Conservation (phyloP, 2,113 vertebrate genomes). For the Mionectes macconnelli region DNA sequence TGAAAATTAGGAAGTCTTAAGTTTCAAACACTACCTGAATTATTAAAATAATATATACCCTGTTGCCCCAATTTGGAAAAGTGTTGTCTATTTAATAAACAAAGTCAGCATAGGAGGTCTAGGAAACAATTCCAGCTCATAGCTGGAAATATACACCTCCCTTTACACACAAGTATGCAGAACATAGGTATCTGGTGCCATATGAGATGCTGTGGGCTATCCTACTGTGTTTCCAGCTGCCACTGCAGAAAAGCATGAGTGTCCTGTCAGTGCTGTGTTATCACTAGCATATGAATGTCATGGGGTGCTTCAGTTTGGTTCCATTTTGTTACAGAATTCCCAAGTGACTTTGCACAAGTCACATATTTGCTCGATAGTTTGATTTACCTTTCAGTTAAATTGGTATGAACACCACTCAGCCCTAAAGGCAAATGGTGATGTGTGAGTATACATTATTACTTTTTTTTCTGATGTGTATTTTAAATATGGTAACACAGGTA, state of each 20-base stretch:
- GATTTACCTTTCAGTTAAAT: background rate
- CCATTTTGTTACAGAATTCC: background rate
- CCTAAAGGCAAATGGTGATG: background rate
- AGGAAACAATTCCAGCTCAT: background rate
- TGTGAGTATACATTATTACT: background rate
- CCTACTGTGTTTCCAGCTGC: background rate
- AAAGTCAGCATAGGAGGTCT: background rate
- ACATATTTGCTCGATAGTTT: background rate
- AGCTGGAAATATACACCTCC: background rate
- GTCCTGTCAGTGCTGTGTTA: background rate
- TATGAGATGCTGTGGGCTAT: background rate
- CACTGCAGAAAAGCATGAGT: background rate
- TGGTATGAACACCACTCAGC: background rate
- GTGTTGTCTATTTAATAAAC: background rate
- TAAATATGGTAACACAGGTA: background rate
- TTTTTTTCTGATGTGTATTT: background rate
- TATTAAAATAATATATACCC: background rate
- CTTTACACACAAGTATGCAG: background rate
- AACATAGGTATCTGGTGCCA: fast-evolving
- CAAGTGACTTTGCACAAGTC: background rate
- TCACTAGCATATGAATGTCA: background rate
- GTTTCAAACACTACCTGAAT: background rate
- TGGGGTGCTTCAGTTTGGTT: background rate
- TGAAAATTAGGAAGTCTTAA: background rate
- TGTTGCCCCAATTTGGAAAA: background rate